Conservation (phyloP, 2,888 invertebrate species). For the Diarsia dahlii region DNA sequence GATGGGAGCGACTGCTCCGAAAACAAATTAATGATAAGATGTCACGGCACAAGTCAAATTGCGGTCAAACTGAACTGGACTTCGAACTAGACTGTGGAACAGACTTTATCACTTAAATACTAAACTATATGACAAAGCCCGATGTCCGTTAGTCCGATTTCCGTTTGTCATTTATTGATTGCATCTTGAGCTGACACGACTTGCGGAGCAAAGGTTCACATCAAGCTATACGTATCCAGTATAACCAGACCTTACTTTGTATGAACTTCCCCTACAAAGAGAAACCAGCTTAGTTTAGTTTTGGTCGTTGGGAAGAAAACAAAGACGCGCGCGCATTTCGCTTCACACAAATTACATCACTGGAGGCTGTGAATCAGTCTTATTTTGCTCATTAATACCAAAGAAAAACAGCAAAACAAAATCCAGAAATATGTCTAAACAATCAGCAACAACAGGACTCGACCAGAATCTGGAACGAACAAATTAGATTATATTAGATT, state of each 20-base stretch:
- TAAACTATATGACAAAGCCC: background rate
- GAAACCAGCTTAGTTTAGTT: too few relatives aligned
- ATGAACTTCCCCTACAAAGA: too few relatives aligned
- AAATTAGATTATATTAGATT: slow-evolving; percentile 57
- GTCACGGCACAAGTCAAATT: background rate
- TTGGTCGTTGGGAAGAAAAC: background rate
- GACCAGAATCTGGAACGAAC: slow-evolving; percentile 49
- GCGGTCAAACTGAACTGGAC: background rate
- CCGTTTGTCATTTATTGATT: background rate
- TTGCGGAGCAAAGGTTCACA: background rate
- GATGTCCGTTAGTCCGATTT: background rate
- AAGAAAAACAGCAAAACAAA: slow-evolving; percentile 15
- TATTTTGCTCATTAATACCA: background rate
- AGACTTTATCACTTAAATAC: background rate
- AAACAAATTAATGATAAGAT: background rate
- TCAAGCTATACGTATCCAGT: too few relatives aligned
- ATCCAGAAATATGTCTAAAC: slow-evolving; percentile 22
- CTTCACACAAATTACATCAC: background rate
- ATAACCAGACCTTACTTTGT: too few relatives aligned
- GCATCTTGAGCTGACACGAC: too few relatives aligned
- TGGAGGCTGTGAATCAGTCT: background rate
- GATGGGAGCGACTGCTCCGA: background rate
- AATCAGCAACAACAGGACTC: slow-evolving; percentile 29
- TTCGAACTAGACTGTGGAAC: background rate
- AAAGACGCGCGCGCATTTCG: background rate